Evolutionary conservation across 1,140 invertebrate species (phyloP), one percentile per base, ranked within the genome.

Genomic region (Campoletis sonorensis): DNA sequence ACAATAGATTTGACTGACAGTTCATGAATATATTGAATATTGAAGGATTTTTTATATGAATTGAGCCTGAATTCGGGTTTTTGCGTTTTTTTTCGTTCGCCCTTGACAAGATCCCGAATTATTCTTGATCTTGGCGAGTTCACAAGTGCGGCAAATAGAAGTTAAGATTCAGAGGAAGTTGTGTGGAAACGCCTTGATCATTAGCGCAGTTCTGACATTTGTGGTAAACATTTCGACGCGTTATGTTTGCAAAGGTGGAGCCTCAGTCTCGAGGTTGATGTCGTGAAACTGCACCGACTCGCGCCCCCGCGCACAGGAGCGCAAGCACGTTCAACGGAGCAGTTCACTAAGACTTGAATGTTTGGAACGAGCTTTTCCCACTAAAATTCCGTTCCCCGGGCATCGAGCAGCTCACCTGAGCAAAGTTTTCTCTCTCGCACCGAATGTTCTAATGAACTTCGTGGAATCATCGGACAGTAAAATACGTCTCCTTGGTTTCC

Each of bases 161-260:
- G 10, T 37, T 10, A 4, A 37, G 37, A 21, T 64, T 64, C 27
- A n/a, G 27, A 37, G 45, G 0, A 58, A 26, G 51, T 15, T 76
- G 51, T 76, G 49, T 76, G 49, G 73, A 76, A 76, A 10, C 10
- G 51, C 61, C 51, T 76, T 76, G 73, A 49, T 76, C 73, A 76
- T 76, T 76, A 76, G 73, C 51, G 51, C n/a, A 26, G 73, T 10
- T 33, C 73, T 26, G 51, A 51, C 16, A 37, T 37, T 37, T 10
- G 10, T 10, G 10, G 4, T 37, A 27, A 51, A 11, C 73, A 27
- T 76, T 76, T 76, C 73, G 33, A 58, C 49, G 23, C 13, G 58
- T 21, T 4, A 49, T 76, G 26, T 76, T 58, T 58, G 51, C 26
- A 51, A 21, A 76, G 61, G 58, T n/a, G 23, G 15, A 76, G 21